These are phyloP conservation scores for Oryzias javanicus DNA, from an alignment of 2,113 vertebrate species.

Conservation along the genomic window DNA sequence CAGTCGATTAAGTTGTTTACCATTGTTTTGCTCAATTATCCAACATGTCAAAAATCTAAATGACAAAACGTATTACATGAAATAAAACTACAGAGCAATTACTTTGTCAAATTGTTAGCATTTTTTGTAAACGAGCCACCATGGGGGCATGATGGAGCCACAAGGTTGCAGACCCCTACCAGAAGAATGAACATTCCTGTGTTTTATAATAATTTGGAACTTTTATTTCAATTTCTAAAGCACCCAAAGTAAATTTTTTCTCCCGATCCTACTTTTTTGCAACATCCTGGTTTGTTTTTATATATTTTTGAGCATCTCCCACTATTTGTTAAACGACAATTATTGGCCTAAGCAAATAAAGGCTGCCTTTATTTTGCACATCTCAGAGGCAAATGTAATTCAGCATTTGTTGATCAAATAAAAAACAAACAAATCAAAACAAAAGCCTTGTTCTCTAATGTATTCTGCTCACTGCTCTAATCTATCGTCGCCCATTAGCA, in stretches of 20 bases:
- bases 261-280: slow-evolving; percentile 15
- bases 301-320: slow-evolving; percentile 19
- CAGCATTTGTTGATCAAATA: slow-evolving; percentile 68
- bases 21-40: too few species aligned
- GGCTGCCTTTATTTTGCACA: slow-evolving; percentile 26
- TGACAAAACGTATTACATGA: too few species aligned
- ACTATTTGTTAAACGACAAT: slow-evolving; percentile 20
- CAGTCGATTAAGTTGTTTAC: too few species aligned
- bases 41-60: too few species aligned
- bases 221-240: not conserved
- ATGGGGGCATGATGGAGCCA: too few species aligned
- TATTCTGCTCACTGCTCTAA: slow-evolving; percentile 66
- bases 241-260: slow-evolving; percentile 16
- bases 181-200: too few species aligned
- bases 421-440: not conserved
- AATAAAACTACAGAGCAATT: too few species aligned
- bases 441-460: slow-evolving; percentile 56
- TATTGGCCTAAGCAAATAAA: slow-evolving; percentile 13
- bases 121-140: too few species aligned
- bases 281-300: slow-evolving; percentile 3
- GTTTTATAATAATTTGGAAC: slow-evolving; percentile 14
- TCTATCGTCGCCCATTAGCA: slow-evolving; percentile 68
- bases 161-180: too few species aligned
- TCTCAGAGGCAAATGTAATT: slow-evolving; percentile 50
- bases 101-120: too few species aligned